Conservation (phyloP, 64 coral and sea anemone genomes). For the Montipora foliosa region DNA sequence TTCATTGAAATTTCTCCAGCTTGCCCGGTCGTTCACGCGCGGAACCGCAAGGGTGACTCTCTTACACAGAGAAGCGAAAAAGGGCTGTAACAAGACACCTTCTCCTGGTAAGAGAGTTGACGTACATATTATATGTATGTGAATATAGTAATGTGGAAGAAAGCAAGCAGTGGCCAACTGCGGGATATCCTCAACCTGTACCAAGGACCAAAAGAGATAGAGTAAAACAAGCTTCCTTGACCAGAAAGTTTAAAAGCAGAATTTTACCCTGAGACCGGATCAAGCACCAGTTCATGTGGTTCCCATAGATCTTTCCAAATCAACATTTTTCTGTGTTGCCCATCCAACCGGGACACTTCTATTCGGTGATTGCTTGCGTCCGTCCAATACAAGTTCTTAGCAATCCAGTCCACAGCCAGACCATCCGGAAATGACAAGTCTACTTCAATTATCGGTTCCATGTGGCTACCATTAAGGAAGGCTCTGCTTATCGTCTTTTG, state of each 20-base stretch:
- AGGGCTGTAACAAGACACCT: no score
- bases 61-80: no score
- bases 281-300: constrained; percentile 79
- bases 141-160: no score
- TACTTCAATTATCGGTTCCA: constrained; percentile 61
- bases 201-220: no score
- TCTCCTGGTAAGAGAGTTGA: no score
- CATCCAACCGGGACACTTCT: constrained; percentile 88
- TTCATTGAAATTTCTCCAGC: no score
- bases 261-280: constrained; percentile 90
- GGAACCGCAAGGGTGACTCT: no score
- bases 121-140: no score
- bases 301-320: constrained; percentile 89
- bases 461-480: constrained; percentile 86
- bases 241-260: background rate
- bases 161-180: no score
- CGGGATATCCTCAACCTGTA: no score
- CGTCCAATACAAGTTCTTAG: constrained; percentile 93
- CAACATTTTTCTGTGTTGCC: constrained; percentile 79
- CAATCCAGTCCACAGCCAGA: constrained; percentile 96
- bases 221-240: no score
- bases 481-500: constrained; percentile 82
- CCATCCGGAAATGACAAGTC: constrained; percentile 79
- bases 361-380: constrained; percentile 80
- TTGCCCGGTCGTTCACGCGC: no score